Evolutionary conservation across 1,140 invertebrate genomes (phyloP).

Genomic region (Drosophila kanapiae): DNA sequence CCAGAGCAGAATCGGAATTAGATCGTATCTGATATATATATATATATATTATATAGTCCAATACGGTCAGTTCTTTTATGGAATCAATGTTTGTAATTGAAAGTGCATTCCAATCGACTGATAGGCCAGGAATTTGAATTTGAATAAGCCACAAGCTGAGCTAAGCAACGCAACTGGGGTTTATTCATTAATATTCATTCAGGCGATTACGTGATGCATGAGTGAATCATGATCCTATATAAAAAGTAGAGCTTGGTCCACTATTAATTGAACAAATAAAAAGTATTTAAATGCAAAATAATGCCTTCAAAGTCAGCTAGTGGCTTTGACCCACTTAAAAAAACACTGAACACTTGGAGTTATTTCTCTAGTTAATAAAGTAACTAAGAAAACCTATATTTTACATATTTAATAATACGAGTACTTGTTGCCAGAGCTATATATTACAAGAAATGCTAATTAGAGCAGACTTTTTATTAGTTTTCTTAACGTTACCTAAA

Average conservation of each 20-base stretch:
- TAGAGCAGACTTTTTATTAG: not conserved
- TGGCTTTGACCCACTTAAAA: slow-evolving; percentile 16
- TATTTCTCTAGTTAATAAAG: slow-evolving; percentile 1
- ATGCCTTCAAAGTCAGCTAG: not conserved
- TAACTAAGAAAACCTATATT: not conserved
- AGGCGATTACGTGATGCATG: slow-evolving; percentile 6
- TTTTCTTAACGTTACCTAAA: no score
- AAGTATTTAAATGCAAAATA: not conserved
- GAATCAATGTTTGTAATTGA: slow-evolving; percentile 12
- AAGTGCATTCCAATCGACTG: slow-evolving; percentile 50
- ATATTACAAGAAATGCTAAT: not conserved
- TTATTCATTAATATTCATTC: slow-evolving; percentile 24
- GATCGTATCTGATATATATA: slow-evolving; percentile 11
- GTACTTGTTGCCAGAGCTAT: no score
- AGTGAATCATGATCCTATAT: slow-evolving; percentile 28
- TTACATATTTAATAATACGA: not conserved
- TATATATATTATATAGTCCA: not conserved
- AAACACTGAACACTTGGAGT: not conserved
- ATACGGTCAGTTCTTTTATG: slow-evolving; percentile 12
- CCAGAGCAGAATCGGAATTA: slow-evolving; percentile 4
- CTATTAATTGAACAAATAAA: slow-evolving; percentile 6
- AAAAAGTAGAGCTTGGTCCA: slow-evolving; percentile 1
- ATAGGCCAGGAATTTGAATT: slow-evolving; percentile 15
- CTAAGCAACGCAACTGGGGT: not conserved
- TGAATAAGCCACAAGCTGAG: slow-evolving; percentile 31